These are phyloP conservation scores for Lithophane leautieri DNA, from an alignment of 2,888 invertebrate species.

Conservation along the genomic window DNA sequence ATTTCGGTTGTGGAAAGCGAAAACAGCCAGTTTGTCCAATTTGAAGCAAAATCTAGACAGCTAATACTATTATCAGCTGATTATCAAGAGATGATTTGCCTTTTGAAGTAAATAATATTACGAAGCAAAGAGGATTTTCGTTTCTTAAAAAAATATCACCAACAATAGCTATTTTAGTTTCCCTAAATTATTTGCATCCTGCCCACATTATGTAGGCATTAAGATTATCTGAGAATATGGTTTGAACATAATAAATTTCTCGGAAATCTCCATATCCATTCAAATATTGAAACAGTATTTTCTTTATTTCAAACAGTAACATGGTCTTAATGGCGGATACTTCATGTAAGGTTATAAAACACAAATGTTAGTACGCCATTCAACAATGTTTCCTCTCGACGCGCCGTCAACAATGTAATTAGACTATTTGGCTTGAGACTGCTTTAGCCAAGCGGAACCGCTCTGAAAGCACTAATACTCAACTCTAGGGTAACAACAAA, in stretches of 20 bases:
- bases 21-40: neutral
- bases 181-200: neutral
- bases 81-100: neutral
- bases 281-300: neutral
- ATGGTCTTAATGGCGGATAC: neutral
- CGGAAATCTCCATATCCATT: neutral
- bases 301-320: neutral
- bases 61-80: neutral
- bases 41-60: conserved; percentile 4
- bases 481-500: conserved; percentile 51
- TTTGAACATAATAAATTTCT: conserved; percentile 7
- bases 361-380: conserved; percentile 27
- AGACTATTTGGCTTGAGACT: conserved; percentile 60
- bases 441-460: conserved; percentile 42
- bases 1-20: neutral
- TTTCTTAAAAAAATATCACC: neutral
- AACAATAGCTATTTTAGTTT: conserved; percentile 13
- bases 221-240: conserved; percentile 14
- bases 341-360: conserved; percentile 20
- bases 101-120: neutral
- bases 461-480: conserved; percentile 57
- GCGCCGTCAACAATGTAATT: conserved; percentile 63
- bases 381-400: conserved; percentile 45
- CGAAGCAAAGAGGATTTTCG: neutral
- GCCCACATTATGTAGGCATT: neutral